These are phyloP conservation scores for Brienomyrus longianalis DNA, from an alignment of 2,113 vertebrate species.

Conservation along the genomic window DNA sequence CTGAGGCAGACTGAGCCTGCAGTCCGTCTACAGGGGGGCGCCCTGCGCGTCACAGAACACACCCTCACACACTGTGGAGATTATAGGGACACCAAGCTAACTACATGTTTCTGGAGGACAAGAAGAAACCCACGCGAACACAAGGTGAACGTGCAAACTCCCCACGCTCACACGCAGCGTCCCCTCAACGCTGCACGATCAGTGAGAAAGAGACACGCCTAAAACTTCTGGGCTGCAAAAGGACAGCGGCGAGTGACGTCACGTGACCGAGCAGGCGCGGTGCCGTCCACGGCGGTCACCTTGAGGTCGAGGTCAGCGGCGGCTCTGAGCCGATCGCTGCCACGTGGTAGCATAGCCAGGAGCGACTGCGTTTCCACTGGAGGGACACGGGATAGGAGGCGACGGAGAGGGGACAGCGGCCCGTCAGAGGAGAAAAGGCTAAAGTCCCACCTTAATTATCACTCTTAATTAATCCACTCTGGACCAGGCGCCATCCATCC, in stretches of 20 bases:
- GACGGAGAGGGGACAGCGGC: neutral
- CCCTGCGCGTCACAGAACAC: neutral
- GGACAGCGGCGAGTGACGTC: neutral
- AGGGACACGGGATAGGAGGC: neutral
- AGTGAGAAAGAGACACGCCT: neutral
- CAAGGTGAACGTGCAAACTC: neutral
- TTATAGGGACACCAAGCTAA: neutral
- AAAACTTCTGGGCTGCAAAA: neutral
- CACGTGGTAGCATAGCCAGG: neutral
- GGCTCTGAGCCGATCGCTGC: neutral
- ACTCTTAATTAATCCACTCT: constrained; percentile 16
- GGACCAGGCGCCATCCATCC: constrained; percentile 26
- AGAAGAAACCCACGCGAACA: no score
- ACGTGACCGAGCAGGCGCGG: neutral
- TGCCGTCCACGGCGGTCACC: neutral
- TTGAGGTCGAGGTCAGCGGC: neutral
- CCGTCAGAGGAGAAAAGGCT: constrained; percentile 16
- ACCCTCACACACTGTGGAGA: neutral
- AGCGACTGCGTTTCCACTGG: neutral
- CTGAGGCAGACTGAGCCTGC: neutral
- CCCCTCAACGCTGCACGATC: neutral
- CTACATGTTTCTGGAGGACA: neutral
- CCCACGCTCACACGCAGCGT: neutral
- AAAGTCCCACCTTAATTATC: constrained; percentile 16
- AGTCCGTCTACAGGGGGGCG: neutral